These are phyloP conservation scores for Limonius californicus DNA, from an alignment of 1,140 invertebrate genomes.

Conservation along the genomic window DNA sequence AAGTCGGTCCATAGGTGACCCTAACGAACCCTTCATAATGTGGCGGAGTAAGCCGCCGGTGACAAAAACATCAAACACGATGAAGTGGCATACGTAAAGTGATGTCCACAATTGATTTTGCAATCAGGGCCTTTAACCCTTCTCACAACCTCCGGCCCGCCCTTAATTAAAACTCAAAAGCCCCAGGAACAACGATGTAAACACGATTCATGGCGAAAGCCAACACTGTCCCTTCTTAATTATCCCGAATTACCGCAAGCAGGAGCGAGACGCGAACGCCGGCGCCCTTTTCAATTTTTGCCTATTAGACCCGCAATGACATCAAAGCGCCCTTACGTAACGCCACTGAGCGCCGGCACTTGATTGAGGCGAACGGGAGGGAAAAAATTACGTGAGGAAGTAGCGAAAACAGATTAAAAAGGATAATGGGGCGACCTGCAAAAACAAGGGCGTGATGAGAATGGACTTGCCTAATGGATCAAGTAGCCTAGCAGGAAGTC, in stretches of 20 bases:
- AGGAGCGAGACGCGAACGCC: not conserved
- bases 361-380: not conserved
- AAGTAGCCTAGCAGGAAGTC: not conserved
- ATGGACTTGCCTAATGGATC: conserved; percentile 23
- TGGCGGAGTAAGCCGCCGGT: too few species aligned
- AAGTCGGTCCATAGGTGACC: too few species aligned
- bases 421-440: conserved; percentile 24
- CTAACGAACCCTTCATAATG: too few species aligned
- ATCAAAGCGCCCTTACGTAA: not conserved
- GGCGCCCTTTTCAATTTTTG: not conserved
- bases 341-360: not conserved
- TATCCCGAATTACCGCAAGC: not conserved
- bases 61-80: not conserved
- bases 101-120: conserved; percentile 1
- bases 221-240: not conserved
- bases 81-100: conserved; percentile 1
- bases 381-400: conserved; percentile 9
- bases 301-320: not conserved
- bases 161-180: not conserved
- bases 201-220: not conserved
- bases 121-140: not conserved
- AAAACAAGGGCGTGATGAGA: conserved; percentile 29
- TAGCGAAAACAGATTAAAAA: conserved; percentile 30
- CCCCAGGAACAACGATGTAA: not conserved
- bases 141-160: not conserved